Evolutionary conservation across 2,888 invertebrate species (phyloP).

Genomic region (Lepidocyrtinus sp.): DNA sequence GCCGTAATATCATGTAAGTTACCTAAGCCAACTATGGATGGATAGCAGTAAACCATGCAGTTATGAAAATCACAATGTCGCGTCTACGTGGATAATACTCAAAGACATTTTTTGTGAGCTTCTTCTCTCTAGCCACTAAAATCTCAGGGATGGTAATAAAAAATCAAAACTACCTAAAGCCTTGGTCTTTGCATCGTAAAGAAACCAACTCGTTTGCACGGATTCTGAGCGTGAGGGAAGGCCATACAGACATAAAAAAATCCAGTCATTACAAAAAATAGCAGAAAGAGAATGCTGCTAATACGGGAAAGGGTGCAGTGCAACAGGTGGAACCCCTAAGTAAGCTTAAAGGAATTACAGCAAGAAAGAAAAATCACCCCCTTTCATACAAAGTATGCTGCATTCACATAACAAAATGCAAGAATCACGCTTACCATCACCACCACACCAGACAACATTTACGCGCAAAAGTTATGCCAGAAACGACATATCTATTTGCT

Average conservation of each 20-base stretch:
- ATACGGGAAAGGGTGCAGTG: slow-evolving; percentile 61
- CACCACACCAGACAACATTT: too few relatives aligned
- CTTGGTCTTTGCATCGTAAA: neutral
- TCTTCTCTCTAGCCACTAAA: neutral
- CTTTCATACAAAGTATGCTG: slow-evolving; percentile 32
- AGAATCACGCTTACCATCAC: too few relatives aligned
- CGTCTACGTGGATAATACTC: slow-evolving; percentile 28
- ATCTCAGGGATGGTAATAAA: slow-evolving; percentile 12
- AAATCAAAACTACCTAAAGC: slow-evolving; percentile 1
- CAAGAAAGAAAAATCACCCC: slow-evolving; percentile 36
- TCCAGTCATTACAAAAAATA: neutral
- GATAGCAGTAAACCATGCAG: slow-evolving; percentile 45
- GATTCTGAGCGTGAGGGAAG: neutral
- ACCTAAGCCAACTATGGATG: slow-evolving; percentile 57
- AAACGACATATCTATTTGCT: neutral
- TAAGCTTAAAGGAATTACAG: neutral
- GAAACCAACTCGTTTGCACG: neutral
- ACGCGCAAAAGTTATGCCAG: neutral
- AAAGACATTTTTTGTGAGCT: neutral
- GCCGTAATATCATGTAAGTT: slow-evolving; percentile 39
- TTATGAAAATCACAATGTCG: slow-evolving; percentile 19
- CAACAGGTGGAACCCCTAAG: slow-evolving; percentile 57
- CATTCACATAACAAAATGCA: slow-evolving; percentile 24
- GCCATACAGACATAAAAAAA: neutral
- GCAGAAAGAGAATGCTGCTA: neutral